Evolutionary conservation across 2,888 invertebrate species (phyloP).

Genomic region (Acheta domesticus): DNA sequence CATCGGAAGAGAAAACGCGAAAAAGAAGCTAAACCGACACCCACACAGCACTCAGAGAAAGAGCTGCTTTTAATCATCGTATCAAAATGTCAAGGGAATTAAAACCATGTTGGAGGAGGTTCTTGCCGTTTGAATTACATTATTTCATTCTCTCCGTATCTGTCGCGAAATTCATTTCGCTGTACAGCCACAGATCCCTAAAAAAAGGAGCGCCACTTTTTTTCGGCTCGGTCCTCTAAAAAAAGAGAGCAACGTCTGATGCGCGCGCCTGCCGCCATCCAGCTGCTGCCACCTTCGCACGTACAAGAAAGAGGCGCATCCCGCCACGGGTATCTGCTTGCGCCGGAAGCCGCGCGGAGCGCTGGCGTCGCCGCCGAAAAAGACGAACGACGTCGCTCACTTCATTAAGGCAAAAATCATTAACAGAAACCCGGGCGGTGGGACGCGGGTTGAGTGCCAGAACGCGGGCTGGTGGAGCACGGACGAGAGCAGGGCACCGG

Average conservation of each 20-base stretch:
- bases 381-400: background rate
- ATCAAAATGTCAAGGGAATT: background rate
- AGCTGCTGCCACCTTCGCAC: background rate
- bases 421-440: background rate
- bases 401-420: conserved; percentile 3
- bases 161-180: background rate
- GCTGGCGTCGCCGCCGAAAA: background rate
- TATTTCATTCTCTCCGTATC: conserved; percentile 1
- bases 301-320: background rate
- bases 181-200: background rate
- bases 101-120: conserved; percentile 7
- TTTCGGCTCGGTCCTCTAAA: background rate
- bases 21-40: no score
- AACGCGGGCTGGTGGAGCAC: no score
- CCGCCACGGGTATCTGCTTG: background rate
- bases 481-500: no score
- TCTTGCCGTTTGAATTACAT: background rate
- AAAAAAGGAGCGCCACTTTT: background rate
- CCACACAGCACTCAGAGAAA: no score
- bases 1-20: no score
- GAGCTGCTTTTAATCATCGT: no score
- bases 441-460: no score
- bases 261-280: background rate
- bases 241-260: background rate
- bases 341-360: background rate